Conservation (phyloP, 2,888 invertebrate genomes). For the Oscheius myriophilus region DNA sequence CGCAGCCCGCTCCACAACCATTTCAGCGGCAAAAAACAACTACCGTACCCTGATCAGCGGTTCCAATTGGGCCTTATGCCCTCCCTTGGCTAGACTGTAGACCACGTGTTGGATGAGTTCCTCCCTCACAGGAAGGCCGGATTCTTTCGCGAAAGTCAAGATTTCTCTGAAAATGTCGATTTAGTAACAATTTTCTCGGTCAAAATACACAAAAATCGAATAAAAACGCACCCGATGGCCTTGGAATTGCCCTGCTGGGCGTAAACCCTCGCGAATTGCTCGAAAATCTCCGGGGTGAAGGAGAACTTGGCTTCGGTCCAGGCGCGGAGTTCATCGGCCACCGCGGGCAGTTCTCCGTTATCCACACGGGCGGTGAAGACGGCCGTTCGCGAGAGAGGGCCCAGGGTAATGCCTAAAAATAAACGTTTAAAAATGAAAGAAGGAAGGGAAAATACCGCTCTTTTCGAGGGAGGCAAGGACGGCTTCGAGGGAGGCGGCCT, state of each 20-base stretch:
- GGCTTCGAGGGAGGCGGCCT: neutral
- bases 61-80: too few relatives aligned
- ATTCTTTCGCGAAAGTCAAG: too few relatives aligned
- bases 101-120: too few relatives aligned
- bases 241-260: conserved; percentile 22
- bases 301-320: conserved; percentile 14
- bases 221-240: conserved; percentile 20
- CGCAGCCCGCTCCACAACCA: too few relatives aligned
- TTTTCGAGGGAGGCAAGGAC: neutral
- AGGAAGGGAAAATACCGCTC: neutral
- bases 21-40: too few relatives aligned
- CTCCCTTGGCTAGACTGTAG: too few relatives aligned
- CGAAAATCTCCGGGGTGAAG: conserved; percentile 14
- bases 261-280: conserved; percentile 24
- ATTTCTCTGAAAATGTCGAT: neutral
- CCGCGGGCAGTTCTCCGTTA: conserved; percentile 23
- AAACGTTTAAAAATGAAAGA: neutral
- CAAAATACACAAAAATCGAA: neutral
- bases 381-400: conserved; percentile 20
- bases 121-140: too few relatives aligned
- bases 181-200: neutral
- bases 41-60: too few relatives aligned
- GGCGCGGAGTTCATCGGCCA: conserved; percentile 16
- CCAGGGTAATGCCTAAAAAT: conserved; percentile 3
- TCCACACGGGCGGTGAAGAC: conserved; percentile 14